phyloP scores from a whole-genome alignment of 2,113 vertebrate species.

The Eidolon helvum region DNA sequence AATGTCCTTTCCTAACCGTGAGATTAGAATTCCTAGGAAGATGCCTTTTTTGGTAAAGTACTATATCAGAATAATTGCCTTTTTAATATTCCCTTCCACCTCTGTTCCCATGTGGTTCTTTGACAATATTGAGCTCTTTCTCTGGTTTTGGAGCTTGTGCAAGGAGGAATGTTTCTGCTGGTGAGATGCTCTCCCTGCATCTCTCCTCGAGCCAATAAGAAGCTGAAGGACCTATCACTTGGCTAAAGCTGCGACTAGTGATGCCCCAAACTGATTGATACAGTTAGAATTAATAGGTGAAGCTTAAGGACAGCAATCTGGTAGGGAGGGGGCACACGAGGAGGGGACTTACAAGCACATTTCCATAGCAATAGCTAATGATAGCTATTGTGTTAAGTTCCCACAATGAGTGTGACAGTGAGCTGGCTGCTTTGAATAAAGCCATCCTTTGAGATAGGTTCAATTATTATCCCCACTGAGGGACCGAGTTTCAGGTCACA shows the following conservation, averaged over 20 bases:
- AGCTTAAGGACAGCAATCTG: not conserved
- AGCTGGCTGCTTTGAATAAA: not conserved
- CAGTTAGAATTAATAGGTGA: not conserved
- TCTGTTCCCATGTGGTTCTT: not conserved
- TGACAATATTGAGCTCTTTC: not conserved
- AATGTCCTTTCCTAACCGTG: not conserved
- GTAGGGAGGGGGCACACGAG: fast-evolving
- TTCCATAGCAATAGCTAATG: not conserved
- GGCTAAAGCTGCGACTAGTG: not conserved
- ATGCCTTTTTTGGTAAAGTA: not conserved
- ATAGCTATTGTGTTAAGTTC: not conserved
- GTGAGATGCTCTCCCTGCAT: no score
- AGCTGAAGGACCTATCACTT: fast-evolving
- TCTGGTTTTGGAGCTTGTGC: not conserved
- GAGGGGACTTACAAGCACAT: not conserved
- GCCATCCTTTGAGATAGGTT: not conserved
- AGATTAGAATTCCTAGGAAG: not conserved
- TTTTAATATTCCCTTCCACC: not conserved
- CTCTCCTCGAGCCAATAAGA: not conserved
- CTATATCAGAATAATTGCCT: not conserved
- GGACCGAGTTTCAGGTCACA: not conserved
- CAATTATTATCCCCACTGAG: not conserved
- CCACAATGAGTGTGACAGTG: not conserved
- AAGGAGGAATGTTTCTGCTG: not conserved
- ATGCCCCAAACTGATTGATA: not conserved